Conservation (phyloP, 1,140 invertebrate genomes). For the Drosophila guanche region DNA sequence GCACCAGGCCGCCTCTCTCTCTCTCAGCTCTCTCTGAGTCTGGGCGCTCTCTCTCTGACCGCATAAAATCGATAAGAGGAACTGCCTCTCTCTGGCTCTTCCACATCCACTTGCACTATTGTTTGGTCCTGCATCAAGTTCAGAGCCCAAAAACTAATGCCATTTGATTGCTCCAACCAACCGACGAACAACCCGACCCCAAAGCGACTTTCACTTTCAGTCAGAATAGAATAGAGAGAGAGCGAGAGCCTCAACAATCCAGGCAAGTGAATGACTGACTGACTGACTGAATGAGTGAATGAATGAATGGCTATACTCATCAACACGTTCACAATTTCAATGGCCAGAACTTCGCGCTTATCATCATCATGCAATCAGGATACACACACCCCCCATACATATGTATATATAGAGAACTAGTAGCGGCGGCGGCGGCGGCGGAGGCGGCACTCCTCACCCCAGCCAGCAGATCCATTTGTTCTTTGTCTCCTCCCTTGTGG, state of each 20-base stretch:
- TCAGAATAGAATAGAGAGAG: conserved; percentile 12
- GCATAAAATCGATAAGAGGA: conserved; percentile 73
- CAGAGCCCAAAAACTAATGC: conserved; percentile 78
- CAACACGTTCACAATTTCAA: conserved; percentile 78
- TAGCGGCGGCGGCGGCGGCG: too few relatives aligned
- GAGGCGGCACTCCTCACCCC: too few relatives aligned
- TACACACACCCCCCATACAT: conserved; percentile 52
- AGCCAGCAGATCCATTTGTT: conserved; percentile 55
- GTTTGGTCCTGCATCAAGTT: conserved; percentile 66
- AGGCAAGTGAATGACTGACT: conserved; percentile 27
- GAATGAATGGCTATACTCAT: conserved; percentile 60
- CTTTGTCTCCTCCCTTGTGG: conserved; percentile 69
- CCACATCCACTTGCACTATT: conserved; percentile 40
- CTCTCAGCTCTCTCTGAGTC: conserved; percentile 3
- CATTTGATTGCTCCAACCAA: conserved; percentile 69
- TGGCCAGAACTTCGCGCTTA: conserved; percentile 80
- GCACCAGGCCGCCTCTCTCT: conserved; percentile 13
- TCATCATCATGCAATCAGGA: conserved; percentile 75
- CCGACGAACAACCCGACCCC: conserved; percentile 15
- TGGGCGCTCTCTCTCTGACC: conserved; percentile 48
- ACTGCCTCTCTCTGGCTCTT: conserved; percentile 17
- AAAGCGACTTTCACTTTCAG: conserved; percentile 67
- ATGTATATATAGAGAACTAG: conserved; percentile 7
- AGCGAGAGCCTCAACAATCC: conserved; percentile 41
- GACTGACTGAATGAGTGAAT: conserved; percentile 34